phyloP scores from a whole-genome alignment of 2,888 invertebrate species.

The Plutella xylostella region DNA sequence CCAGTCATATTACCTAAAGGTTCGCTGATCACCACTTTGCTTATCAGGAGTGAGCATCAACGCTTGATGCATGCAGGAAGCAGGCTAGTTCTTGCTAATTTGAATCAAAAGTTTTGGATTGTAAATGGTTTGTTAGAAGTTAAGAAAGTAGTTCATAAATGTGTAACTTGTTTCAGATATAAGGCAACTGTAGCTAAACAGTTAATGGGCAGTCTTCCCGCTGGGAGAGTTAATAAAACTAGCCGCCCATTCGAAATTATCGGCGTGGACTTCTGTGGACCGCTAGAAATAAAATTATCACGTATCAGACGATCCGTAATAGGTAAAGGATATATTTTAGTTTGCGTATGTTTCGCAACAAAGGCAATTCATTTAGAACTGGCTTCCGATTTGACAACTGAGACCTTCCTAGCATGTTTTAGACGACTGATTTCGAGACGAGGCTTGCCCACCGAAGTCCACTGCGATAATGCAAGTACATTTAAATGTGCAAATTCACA shows the following conservation, averaged over 20 bases:
- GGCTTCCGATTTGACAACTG: constrained; percentile 3
- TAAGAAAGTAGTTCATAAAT: constrained; percentile 17
- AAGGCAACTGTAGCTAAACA: constrained; percentile 14
- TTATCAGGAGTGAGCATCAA: constrained; percentile 8
- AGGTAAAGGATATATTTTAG: constrained; percentile 15
- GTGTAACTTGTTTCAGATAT: constrained; percentile 16
- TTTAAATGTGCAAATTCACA: too few relatives aligned
- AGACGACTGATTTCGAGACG: neutral
- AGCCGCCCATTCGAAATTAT: constrained; percentile 14
- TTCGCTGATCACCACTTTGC: neutral
- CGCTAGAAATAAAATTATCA: constrained; percentile 12
- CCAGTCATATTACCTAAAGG: neutral
- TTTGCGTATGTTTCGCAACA: constrained; percentile 15
- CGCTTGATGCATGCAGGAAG: constrained; percentile 12
- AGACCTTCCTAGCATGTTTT: neutral
- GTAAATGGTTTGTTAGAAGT: constrained; percentile 14
- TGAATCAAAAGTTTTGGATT: constrained; percentile 16
- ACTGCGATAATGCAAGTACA: too few relatives aligned
- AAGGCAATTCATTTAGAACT: constrained; percentile 14
- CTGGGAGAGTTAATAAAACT: constrained; percentile 8
- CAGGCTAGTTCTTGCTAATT: constrained; percentile 4
- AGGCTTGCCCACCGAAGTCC: too few relatives aligned
- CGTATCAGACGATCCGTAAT: constrained; percentile 11
- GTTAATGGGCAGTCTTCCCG: constrained; percentile 16
- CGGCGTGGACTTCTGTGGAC: constrained; percentile 17